Base-by-base conservation (phyloP, 2,888 invertebrate species). In the Rambutsinella grinnellia region DNA sequence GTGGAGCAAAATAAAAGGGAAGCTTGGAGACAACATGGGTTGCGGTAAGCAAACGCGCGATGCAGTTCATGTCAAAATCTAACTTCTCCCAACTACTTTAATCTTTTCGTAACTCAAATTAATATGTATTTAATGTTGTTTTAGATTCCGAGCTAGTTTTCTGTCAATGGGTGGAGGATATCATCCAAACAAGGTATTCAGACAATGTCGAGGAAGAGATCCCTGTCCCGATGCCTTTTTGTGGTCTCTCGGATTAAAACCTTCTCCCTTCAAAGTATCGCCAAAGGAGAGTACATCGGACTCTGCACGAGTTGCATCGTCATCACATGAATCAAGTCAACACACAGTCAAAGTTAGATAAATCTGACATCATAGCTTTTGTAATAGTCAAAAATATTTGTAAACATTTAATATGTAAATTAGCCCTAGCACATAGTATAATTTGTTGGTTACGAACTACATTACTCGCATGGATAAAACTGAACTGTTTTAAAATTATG, bases 201-300 rank as follows among this genome's bases (percentile, higher is more conserved):
- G 97, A 71, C 90, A 93, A 85, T 98, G 97, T 87, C 90, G 95
- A 79, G 97, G 97, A 0, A 90, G 97, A 61, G 97, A 98, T 87
- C 97, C 97, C 0, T 93, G 93, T 1, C 92, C 93, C 0, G 92
- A 93, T 85, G 94, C 95, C 0, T 87, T 96, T 47, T 87, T 96
- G 0, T 91, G 90, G 82, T 90, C 90, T 76, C 87, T 92, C 57
- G 90, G 91, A 13, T 76, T 85, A 23, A 82, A 81, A 46, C 70
- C 76, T 1, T 74, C n/a, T n/a, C n/a, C 61, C 23, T 65, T 67
- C 8, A 80, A 74, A 56, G 75, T 27, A 27, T 21, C 76, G 24
- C 27, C 51, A 2, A 58, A 66, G 17, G 60, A 53, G n/a, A n/a
- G n/a, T n/a, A n/a, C n/a, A n/a, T n/a, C n/a, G 21, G 49, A n/a